Base-by-base conservation (phyloP, 2,113 vertebrate genomes). In the Antennarius striatus region DNA sequence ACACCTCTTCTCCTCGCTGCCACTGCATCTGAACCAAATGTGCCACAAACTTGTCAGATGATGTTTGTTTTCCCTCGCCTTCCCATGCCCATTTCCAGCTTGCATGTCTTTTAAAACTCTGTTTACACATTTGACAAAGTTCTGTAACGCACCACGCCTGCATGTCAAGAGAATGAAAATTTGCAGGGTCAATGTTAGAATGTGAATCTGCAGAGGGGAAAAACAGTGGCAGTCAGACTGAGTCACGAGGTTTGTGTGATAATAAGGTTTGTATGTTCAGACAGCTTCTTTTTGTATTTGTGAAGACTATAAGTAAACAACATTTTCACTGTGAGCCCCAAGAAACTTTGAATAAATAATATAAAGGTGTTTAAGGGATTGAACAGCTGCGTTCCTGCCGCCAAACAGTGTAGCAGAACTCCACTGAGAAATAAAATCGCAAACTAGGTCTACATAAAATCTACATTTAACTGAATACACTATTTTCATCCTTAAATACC, bases 21-120 rank as follows among this genome's bases (percentile, higher is more conserved):
- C 68, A 71, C 77, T 78, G 72, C 67, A 74, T 83, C 84, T 84
- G 83, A 89, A 87, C 85, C 82, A 85, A 89, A 86, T 87, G 82
- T 88, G 76, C 82, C 85, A 88, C 85, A 86, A 86, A 85, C 80
- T 81, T 87, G 85, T 90, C 83, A 85, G 81, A 83, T 75, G 70
- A 79, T 86, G 83, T 89, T 88, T 81, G 82, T 86, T 82, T 89
- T 88, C 51, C 65, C 42, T 51, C 67, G 61, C 49, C 57, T 59
- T 63, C 54, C 55, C 15, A 2, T 71, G 62, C 73, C 46, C 61
- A 63, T 70, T 73, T 69, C 58, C 64, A 71, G 67, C 10, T 9
- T 55, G 63, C 77, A 68, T 81, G 71, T 81, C 75, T 80, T 86
- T 86, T 83, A 22, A 1, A 83, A 63, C 66, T 75, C 60, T 51